Conservation (phyloP, 2,113 vertebrate genomes). For the Mionectes macconnelli region DNA sequence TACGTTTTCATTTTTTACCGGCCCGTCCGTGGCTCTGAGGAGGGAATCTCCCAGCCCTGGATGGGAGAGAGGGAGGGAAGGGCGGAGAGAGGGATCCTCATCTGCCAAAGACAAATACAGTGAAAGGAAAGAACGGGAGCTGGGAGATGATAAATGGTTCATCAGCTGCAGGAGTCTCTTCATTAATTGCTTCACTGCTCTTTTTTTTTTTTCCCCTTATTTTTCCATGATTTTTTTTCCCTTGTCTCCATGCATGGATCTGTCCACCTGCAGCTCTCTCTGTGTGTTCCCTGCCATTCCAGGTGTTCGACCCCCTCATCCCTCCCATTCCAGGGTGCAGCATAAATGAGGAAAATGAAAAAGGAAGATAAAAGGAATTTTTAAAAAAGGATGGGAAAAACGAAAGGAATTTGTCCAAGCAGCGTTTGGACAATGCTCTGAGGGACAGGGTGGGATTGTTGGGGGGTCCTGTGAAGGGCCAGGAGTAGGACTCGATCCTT, state of each 20-base stretch:
- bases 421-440: fast-evolving
- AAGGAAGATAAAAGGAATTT: background rate
- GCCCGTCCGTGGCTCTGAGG: background rate
- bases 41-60: background rate
- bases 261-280: background rate
- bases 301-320: background rate
- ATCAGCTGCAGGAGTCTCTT: background rate
- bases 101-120: background rate
- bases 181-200: background rate
- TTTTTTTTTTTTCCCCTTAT: background rate
- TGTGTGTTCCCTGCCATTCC: background rate
- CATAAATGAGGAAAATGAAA: background rate
- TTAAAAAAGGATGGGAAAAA: no score
- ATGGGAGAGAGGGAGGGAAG: background rate
- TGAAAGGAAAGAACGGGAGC: background rate
- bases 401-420: no score
- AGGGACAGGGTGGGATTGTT: background rate
- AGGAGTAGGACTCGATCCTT: background rate
- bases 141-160: background rate
- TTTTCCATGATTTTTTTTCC: background rate
- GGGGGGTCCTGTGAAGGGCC: background rate
- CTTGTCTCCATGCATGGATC: background rate
- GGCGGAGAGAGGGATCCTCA: background rate
- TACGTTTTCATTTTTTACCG: background rate
- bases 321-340: background rate